phyloP scores from a whole-genome alignment of 2,797 vertebrate genomes.

The Sebastes cheni region DNA sequence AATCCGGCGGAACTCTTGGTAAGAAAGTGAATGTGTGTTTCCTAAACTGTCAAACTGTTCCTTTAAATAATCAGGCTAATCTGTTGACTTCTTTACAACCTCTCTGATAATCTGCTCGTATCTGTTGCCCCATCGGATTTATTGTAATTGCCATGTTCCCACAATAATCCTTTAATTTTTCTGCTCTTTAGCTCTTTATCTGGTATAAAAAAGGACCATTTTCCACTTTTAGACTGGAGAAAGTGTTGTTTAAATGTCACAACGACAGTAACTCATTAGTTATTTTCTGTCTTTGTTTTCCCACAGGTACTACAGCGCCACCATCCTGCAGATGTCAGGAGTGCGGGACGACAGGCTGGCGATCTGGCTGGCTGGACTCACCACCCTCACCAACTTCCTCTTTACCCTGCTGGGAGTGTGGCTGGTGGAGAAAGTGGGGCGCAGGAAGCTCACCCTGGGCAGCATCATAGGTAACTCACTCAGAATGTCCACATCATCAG shows the following conservation, averaged over 20 bases:
- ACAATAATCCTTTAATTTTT: background rate
- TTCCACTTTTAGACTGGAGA: background rate
- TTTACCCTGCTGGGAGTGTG: conserved; percentile 96
- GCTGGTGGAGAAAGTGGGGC: conserved; percentile 95
- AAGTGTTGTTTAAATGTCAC: background rate
- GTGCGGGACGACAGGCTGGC: conserved; percentile 92
- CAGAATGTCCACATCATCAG: background rate
- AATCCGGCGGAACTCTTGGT: too few relatives aligned
- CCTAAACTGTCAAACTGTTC: too few relatives aligned
- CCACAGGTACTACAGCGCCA: conserved; percentile 97
- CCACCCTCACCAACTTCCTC: conserved; percentile 96
- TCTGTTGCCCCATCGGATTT: background rate
- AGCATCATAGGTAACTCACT: conserved; percentile 88
- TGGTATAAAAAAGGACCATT: background rate
- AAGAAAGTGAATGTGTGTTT: too few relatives aligned
- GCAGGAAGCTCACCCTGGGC: conserved; percentile 91
- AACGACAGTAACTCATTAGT: background rate
- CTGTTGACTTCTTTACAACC: background rate
- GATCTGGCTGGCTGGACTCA: conserved; percentile 94
- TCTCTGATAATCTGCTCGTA: background rate
- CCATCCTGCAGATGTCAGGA: conserved; percentile 99
- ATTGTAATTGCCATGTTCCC: background rate
- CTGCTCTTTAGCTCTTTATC: background rate
- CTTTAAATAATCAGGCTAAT: background rate
- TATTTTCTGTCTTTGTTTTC: background rate